Base-by-base conservation (phyloP, 2,113 vertebrate species). In the Brachyistius frenatus region DNA sequence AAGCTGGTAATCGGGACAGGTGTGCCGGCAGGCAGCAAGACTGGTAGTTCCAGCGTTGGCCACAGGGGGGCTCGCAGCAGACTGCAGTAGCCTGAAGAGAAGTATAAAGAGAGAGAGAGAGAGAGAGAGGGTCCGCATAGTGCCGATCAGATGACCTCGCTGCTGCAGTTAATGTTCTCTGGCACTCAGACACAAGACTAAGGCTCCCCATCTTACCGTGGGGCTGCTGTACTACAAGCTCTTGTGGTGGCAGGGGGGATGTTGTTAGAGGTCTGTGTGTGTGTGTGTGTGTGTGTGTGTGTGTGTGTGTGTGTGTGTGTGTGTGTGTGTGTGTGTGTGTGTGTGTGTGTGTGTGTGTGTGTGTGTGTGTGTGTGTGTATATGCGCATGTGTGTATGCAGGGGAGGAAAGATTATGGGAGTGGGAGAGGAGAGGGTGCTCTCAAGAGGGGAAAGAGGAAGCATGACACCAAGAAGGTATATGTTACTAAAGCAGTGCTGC, bases 131-230 rank as follows among this genome's bases (percentile, higher is more conserved):
- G 83, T 86, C 89, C 80, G 92, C 91, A 93, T 90, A 87, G 81
- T 86, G 83, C 75, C 66, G 89, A 93, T 93, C 91, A 91, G 93
- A 93, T 93, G 93, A 93, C 91, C 93, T 92, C 89, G 85, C 93
- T 92, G 91, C 93, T 93, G 93, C 93, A 92, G 91, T 93, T 93
- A 93, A 93, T 93, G 91, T 91, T 92, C 88, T 92, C 89, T 91
- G 82, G 85, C 31, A 64, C 77, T 90, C 91, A 89, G 72, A 92
- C 89, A 90, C 91, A 86, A 87, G 89, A 81, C 91, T 82, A 68
- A 84, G 77, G 85, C 88, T 88, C 84, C 66, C 80, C 63, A 73
- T 86, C 73, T 63, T 76, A 78, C 77, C 62, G 60, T 64, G 52
- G 84, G 86, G 86, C 85, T 82, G 86, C 89, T 93, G 90, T 91